phyloP scores from a whole-genome alignment of 2,797 vertebrate genomes.

The Chelmon rostratus region DNA sequence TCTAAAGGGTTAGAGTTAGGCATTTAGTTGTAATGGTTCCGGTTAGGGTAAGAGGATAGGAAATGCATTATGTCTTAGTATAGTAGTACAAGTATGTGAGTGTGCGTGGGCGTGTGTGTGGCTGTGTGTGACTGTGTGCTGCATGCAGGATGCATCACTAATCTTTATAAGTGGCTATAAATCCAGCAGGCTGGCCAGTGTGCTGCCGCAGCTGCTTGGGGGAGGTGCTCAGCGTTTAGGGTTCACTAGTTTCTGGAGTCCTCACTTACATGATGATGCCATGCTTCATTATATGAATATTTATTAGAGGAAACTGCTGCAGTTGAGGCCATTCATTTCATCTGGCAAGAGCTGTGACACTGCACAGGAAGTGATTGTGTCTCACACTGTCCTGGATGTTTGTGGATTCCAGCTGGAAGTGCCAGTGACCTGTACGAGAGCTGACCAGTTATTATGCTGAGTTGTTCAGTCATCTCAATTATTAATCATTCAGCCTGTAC shows the following conservation, averaged over 20 bases:
- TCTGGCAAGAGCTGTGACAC: constrained; percentile 38
- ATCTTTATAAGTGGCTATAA: constrained; percentile 78
- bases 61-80: too few relatives aligned
- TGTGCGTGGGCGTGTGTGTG: constrained; percentile 5
- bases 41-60: too few relatives aligned
- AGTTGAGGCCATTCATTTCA: constrained; percentile 61
- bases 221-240: constrained; percentile 7
- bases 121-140: constrained; percentile 9
- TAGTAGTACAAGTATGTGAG: too few relatives aligned
- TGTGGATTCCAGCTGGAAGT: constrained; percentile 26
- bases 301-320: constrained; percentile 72
- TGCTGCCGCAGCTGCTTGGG: constrained; percentile 22
- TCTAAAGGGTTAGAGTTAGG: too few relatives aligned
- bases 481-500: not conserved
- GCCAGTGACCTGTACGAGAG: not conserved
- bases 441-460: not conserved
- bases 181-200: constrained; percentile 58
- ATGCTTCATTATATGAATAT: constrained; percentile 64
- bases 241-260: constrained; percentile 45
- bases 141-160: constrained; percentile 67
- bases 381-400: constrained; percentile 8
- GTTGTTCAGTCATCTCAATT: not conserved
- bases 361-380: constrained; percentile 38
- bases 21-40: too few relatives aligned
- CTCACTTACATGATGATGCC: constrained; percentile 38